These are phyloP conservation scores for Martes martes DNA, from an alignment of 2,113 vertebrate species.

Conservation along the genomic window DNA sequence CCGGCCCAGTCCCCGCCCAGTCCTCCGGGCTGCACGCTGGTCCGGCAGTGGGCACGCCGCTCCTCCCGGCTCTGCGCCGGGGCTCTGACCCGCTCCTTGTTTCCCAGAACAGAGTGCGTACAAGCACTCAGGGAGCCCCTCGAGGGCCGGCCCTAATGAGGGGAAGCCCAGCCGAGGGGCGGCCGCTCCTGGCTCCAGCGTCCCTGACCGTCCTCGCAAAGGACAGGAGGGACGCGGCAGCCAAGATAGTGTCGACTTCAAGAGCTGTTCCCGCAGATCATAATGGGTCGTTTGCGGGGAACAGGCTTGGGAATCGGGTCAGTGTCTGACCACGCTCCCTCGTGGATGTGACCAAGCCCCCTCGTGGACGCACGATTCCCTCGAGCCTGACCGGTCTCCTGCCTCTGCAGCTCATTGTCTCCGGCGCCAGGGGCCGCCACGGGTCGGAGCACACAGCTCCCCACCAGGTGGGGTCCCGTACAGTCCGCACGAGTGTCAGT, in stretches of 20 bases:
- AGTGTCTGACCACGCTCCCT: background rate
- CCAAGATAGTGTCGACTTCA: background rate
- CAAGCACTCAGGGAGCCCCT: background rate
- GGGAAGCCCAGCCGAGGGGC: background rate
- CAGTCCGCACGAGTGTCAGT: background rate
- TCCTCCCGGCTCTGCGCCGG: background rate
- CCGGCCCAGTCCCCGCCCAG: fast-evolving
- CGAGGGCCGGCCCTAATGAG: background rate
- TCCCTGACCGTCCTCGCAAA: background rate
- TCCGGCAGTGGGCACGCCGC: background rate
- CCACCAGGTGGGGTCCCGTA: background rate
- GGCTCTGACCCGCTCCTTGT: background rate
- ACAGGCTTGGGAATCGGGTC: background rate
- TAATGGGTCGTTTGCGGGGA: background rate
- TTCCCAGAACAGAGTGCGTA: background rate
- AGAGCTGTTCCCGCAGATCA: background rate
- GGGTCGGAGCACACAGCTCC: background rate
- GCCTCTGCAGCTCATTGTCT: background rate
- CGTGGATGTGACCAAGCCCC: background rate
- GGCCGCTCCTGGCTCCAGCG: background rate
- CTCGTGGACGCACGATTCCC: background rate
- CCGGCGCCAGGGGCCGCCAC: too few species aligned
- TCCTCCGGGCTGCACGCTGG: background rate
- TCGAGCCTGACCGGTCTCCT: fast-evolving
- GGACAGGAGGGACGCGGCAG: background rate